A percentile compares a stretch with the other conserved stretches of the same genome.
Evolutionary conservation across 2,113 vertebrate genomes (phyloP).

Genomic region (Rhinopomastus cyanomelas): DNA sequence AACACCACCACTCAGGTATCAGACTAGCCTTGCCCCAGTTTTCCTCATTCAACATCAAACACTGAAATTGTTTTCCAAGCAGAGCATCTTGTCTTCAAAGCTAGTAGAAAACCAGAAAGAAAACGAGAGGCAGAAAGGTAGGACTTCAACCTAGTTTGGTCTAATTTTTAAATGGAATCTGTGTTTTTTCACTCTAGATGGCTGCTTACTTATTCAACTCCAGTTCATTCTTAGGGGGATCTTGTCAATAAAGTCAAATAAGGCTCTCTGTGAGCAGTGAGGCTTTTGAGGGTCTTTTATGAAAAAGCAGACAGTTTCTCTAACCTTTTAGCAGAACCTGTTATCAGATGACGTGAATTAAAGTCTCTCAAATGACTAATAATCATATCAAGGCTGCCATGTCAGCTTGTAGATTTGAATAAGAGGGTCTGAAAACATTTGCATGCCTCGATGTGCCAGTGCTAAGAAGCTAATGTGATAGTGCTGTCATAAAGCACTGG

Average conservation of each 20-base stretch:
- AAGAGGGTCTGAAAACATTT: slow-evolving; percentile 97
- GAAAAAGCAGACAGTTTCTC: slow-evolving; percentile 88
- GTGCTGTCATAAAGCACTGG: slow-evolving; percentile 89
- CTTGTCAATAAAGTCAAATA: slow-evolving; percentile 81
- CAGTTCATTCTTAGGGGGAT: slow-evolving; percentile 74
- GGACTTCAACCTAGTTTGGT: slow-evolving; percentile 4
- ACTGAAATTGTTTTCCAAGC: slow-evolving; percentile 14
- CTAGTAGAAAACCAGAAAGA: neutral
- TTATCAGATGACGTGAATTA: slow-evolving; percentile 94
- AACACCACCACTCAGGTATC: neutral
- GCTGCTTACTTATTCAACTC: slow-evolving; percentile 76
- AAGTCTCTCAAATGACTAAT: slow-evolving; percentile 96
- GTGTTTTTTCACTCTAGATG: slow-evolving; percentile 40
- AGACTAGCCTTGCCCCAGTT: neutral
- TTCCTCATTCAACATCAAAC: neutral
- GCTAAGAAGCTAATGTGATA: slow-evolving; percentile 98
- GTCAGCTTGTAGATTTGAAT: slow-evolving; percentile 98
- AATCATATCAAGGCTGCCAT: slow-evolving; percentile 99
- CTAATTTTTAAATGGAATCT: slow-evolving; percentile 49
- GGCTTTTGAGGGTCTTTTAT: slow-evolving; percentile 77
- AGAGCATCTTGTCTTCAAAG: neutral
- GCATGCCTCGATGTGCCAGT: slow-evolving; percentile 92
- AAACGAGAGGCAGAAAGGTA: neutral
- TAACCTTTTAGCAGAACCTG: slow-evolving; percentile 89
- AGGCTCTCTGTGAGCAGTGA: slow-evolving; percentile 63